Conservation (phyloP, 1,140 invertebrate genomes). For the Oncopodura yosiiana region DNA sequence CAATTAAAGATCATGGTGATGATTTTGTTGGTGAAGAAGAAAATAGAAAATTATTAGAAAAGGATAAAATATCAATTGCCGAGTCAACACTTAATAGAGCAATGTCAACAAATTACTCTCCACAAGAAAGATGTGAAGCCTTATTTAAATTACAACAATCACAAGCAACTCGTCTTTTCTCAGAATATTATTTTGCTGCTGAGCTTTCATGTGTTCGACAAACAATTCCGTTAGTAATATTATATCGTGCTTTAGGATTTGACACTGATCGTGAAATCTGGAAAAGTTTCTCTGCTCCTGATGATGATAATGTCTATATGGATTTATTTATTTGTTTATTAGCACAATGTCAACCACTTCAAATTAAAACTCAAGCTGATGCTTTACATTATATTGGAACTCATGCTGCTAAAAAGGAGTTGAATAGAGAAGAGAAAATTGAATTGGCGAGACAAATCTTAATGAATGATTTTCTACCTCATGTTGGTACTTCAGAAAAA, state of each 20-base stretch:
- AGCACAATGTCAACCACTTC: not conserved
- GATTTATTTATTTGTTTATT: not conserved
- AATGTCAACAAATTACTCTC: too few relatives aligned
- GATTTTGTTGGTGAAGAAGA: too few relatives aligned
- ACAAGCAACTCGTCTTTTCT: constrained; percentile 51
- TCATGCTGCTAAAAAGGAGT: not conserved
- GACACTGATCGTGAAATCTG: constrained; percentile 11
- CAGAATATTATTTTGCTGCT: constrained; percentile 76
- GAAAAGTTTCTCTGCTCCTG: not conserved
- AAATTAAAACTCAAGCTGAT: not conserved
- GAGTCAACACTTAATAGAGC: too few relatives aligned
- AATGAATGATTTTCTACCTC: constrained; percentile 88
- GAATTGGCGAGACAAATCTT: constrained; percentile 8
- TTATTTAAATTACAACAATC: too few relatives aligned
- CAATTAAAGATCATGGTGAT: not conserved
- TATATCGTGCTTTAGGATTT: constrained; percentile 26
- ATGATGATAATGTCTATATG: not conserved
- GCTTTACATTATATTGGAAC: not conserved
- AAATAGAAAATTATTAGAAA: too few relatives aligned
- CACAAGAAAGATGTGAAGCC: too few relatives aligned
- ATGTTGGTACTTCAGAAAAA: constrained; percentile 94
- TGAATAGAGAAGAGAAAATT: not conserved
- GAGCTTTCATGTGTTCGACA: constrained; percentile 7
- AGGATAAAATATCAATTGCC: too few relatives aligned
- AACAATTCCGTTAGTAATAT: constrained; percentile 12